Evolutionary conservation across 2,113 vertebrate genomes (phyloP), one percentile per base, ranked within the genome.

Genomic region (Carlito syrichta): DNA sequence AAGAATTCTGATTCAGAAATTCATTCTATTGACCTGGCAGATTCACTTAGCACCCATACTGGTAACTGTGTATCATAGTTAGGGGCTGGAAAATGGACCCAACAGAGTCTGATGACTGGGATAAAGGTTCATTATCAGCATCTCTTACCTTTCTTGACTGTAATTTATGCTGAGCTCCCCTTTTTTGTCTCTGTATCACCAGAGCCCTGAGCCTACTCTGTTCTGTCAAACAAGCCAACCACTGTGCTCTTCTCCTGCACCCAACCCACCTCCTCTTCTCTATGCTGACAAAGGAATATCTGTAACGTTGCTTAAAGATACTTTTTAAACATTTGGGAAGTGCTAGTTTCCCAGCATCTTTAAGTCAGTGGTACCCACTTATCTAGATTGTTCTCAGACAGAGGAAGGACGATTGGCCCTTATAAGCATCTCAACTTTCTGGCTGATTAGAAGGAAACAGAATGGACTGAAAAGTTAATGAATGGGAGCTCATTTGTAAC

Each of bases 181-280:
- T 78, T 38, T 30, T 0, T 23, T 16, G 13, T 62, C 30, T 71
- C 69, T 12, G 0, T 3, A 11, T 43, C 38, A n/a, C 32, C 35
- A 35, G 50, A 48, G 6, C 19, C 16, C 1, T 23, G 12, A 6
- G 60, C 2, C 38, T 0, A 30, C 77, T 91, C 12, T 6, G 0
- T 60, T 40, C 20, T 81, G 45, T 48, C 40, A 38, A 82, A 35
- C 13, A 2, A 2, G 38, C 19, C 19, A 25, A 22, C 45, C 50
- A 27, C 2, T 5, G 6, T 2, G 14, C 2, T 38, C 1, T 5
- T 77, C 2, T 48, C 17, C 20, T 66, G 17, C 14, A 48, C 45
- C 40, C 22, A 54, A 14, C 27, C 9, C 20, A 12, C 13, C 17
- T 73, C 6, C 16, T 74, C 56, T 32, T 90, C 32, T 58, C 35